A percentile compares a stretch with the other conserved stretches of the same genome.
These are phyloP conservation scores for Jacana jacana DNA, from an alignment of 2,113 vertebrate genomes.

Conservation along the genomic window DNA sequence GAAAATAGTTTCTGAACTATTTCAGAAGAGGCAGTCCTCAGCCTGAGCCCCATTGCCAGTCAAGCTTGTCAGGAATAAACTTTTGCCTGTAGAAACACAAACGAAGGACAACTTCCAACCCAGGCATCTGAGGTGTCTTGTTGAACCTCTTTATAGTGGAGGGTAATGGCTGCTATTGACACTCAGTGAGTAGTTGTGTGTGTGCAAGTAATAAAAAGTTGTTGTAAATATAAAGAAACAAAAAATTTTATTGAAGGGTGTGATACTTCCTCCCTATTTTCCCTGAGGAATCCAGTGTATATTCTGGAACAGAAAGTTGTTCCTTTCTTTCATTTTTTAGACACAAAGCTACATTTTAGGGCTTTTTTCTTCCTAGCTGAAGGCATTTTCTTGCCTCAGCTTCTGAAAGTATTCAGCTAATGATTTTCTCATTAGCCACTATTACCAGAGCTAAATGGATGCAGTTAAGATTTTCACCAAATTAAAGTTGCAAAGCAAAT, in stretches of 20 bases:
- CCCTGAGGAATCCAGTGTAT: background rate
- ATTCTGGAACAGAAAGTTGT: background rate
- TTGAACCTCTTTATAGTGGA: background rate
- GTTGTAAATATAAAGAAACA: background rate
- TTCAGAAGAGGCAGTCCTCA: background rate
- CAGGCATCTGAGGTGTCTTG: background rate
- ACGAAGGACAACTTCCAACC: background rate
- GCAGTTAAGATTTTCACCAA: background rate
- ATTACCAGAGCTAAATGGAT: background rate
- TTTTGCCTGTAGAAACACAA: background rate
- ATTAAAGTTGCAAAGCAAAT: background rate
- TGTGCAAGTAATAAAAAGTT: background rate
- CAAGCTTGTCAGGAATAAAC: background rate
- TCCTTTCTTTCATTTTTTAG: background rate
- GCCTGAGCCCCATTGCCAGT: background rate
- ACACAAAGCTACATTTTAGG: background rate
- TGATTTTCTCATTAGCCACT: background rate
- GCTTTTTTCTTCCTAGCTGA: background rate
- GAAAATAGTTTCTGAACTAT: no score
- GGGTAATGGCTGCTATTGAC: background rate
- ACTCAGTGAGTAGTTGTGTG: background rate
- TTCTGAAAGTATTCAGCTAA: background rate
- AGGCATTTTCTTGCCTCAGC: background rate
- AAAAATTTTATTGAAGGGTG: background rate
- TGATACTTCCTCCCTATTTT: background rate